These are phyloP conservation scores for Enteromius thamalakanensis DNA, from an alignment of 2,797 vertebrate genomes.

Conservation along the genomic window DNA sequence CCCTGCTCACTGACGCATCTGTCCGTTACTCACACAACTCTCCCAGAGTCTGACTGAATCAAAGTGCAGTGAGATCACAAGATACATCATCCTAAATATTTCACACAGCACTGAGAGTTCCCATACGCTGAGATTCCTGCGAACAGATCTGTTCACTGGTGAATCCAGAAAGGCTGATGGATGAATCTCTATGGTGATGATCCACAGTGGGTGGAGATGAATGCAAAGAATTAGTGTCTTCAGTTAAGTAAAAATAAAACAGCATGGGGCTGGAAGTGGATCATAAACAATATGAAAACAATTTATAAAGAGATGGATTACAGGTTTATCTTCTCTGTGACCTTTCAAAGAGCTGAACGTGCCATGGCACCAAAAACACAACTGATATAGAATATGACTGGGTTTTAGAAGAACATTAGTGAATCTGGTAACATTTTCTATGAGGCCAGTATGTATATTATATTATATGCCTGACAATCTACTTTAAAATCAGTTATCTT, in stretches of 20 bases:
- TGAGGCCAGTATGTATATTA: neutral
- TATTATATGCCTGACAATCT: neutral
- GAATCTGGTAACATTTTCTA: neutral
- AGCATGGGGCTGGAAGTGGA: slow-evolving; percentile 41
- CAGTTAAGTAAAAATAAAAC: slow-evolving; percentile 50
- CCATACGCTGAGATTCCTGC: slow-evolving; percentile 49
- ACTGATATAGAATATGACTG: slow-evolving; percentile 15
- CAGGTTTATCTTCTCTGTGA: slow-evolving; percentile 27
- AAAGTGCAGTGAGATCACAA: slow-evolving; percentile 44
- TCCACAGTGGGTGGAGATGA: slow-evolving; percentile 56
- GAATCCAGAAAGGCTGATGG: slow-evolving; percentile 52
- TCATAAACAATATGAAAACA: slow-evolving; percentile 40
- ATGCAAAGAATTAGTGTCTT: slow-evolving; percentile 47
- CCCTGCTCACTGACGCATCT: slow-evolving; percentile 30
- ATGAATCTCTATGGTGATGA: slow-evolving; percentile 59
- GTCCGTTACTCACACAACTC: slow-evolving; percentile 28
- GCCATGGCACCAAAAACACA: slow-evolving; percentile 23
- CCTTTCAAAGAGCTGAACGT: slow-evolving; percentile 18
- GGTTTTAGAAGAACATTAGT: neutral
- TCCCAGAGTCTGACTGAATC: slow-evolving; percentile 28
- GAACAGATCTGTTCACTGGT: slow-evolving; percentile 42
- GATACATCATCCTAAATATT: slow-evolving; percentile 22
- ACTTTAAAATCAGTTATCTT: neutral
- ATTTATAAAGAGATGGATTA: slow-evolving; percentile 45
- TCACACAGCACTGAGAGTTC: slow-evolving; percentile 46